Evolutionary conservation across 2,888 invertebrate species (phyloP).

Genomic region (Tillus elongatus): DNA sequence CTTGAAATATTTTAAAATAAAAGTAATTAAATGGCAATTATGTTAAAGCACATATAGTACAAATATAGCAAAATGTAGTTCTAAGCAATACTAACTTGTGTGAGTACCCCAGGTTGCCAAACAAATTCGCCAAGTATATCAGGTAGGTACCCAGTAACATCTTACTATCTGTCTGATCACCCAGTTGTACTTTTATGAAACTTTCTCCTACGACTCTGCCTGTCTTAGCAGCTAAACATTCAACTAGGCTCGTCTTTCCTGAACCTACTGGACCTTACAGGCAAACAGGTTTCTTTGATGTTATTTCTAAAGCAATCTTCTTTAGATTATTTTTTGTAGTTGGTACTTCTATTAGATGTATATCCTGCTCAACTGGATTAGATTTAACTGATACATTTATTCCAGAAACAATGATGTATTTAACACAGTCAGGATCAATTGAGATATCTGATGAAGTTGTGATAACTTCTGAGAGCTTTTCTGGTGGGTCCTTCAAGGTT

Average conservation of each 20-base stretch:
- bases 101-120: slow-evolving; percentile 92
- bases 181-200: slow-evolving; percentile 82
- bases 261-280: slow-evolving; percentile 86
- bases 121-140: slow-evolving; percentile 96
- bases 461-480: too few relatives aligned
- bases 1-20: too few relatives aligned
- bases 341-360: slow-evolving; percentile 56
- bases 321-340: slow-evolving; percentile 66
- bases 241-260: slow-evolving; percentile 87
- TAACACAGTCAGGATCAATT: too few relatives aligned
- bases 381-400: too few relatives aligned
- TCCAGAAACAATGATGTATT: too few relatives aligned
- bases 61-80: too few relatives aligned
- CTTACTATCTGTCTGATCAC: slow-evolving; percentile 94
- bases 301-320: slow-evolving; percentile 70
- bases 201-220: slow-evolving; percentile 49
- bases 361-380: too few relatives aligned
- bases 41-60: too few relatives aligned
- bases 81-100: slow-evolving; percentile 54
- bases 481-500: too few relatives aligned
- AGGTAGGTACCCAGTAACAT: slow-evolving; percentile 87
- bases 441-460: too few relatives aligned
- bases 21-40: too few relatives aligned
- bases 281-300: slow-evolving; percentile 64
- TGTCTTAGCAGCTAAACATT: slow-evolving; percentile 74